Percentiles rank a stretch among this genome's conserved stretches.
These are phyloP conservation scores for Clarias pachynema DNA, from an alignment of 2,797 vertebrate genomes.

Conservation along the genomic window DNA sequence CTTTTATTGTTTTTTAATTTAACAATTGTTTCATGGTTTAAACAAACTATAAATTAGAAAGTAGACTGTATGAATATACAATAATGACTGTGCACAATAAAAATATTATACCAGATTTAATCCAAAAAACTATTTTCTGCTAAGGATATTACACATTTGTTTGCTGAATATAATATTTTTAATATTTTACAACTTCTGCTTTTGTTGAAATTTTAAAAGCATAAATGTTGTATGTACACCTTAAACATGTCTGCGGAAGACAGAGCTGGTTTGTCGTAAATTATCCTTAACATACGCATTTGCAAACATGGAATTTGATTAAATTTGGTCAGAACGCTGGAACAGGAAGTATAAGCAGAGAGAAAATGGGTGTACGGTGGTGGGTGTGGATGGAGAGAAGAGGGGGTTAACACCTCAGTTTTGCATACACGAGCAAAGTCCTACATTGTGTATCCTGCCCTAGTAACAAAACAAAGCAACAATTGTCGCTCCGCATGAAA, in stretches of 20 bases:
- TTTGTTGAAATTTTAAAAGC: neutral
- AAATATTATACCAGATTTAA: neutral
- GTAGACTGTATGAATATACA: neutral
- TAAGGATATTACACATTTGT: neutral
- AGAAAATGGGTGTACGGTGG: constrained; percentile 16
- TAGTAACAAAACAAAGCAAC: constrained; percentile 54
- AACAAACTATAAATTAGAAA: neutral
- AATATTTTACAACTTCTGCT: neutral
- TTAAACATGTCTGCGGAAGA: neutral
- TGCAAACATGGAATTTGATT: constrained; percentile 75
- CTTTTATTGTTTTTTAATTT: neutral
- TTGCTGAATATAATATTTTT: neutral
- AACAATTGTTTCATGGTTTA: neutral
- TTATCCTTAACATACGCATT: constrained; percentile 73
- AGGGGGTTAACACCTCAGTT: constrained; percentile 72
- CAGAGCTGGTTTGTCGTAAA: constrained; percentile 67
- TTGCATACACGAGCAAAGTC: constrained; percentile 76
- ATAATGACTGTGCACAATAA: neutral
- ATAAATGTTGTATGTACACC: neutral
- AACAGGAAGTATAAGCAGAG: constrained; percentile 4
- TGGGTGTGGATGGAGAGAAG: constrained; percentile 70
- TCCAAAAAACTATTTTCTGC: neutral
- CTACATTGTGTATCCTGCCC: constrained; percentile 71
- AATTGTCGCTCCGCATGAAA: constrained; percentile 73
- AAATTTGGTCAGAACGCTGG: constrained; percentile 70